These are phyloP conservation scores for Magallana ariakensis DNA, from an alignment of 1,140 invertebrate species.

Conservation along the genomic window DNA sequence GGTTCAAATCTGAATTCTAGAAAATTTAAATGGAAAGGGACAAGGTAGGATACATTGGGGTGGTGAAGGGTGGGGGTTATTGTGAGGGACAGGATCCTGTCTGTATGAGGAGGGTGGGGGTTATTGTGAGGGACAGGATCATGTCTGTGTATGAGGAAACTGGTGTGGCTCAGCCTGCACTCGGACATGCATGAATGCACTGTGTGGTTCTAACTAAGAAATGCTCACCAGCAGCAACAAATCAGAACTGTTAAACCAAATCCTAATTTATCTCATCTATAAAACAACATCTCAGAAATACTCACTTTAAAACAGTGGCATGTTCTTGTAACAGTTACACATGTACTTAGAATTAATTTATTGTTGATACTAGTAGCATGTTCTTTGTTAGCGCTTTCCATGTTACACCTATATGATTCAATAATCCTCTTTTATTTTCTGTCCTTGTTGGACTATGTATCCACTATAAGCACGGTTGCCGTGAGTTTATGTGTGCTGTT, in stretches of 20 bases:
- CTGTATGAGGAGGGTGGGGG: too few relatives aligned
- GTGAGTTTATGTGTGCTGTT: slow-evolving; percentile 14
- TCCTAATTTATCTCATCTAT: neutral
- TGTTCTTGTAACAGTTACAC: neutral
- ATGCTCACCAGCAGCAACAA: neutral
- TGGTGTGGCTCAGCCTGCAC: too few relatives aligned
- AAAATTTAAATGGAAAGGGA: slow-evolving; percentile 31
- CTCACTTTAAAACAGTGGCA: neutral
- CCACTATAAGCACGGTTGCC: neutral
- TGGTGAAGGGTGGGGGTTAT: too few relatives aligned
- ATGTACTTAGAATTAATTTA: neutral
- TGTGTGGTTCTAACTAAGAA: neutral
- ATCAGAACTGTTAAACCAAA: neutral
- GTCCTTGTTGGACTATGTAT: neutral
- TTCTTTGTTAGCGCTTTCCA: slow-evolving; percentile 13
- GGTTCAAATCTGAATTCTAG: neutral
- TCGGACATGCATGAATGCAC: neutral
- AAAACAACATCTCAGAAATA: neutral
- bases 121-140: too few relatives aligned
- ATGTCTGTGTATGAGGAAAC: too few relatives aligned
- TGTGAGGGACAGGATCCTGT: too few relatives aligned
- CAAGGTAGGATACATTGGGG: neutral
- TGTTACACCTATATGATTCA: neutral
- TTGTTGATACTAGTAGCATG: slow-evolving; percentile 33
- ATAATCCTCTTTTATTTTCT: neutral